Evolutionary conservation across 2,113 vertebrate genomes (phyloP).

Genomic region (Phaethornis superciliosus): DNA sequence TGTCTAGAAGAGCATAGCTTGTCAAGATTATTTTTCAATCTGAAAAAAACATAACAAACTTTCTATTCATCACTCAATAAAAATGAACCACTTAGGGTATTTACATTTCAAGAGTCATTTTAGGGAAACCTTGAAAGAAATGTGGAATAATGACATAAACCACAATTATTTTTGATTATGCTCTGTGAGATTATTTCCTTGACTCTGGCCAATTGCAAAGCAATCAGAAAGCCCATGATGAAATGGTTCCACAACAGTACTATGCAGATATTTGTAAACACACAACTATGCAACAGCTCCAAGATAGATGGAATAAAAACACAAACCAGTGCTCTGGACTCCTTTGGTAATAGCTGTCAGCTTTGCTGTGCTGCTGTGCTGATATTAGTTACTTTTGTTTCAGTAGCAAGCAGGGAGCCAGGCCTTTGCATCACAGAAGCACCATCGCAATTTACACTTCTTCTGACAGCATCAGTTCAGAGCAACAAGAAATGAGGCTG

Average conservation of each 20-base stretch:
- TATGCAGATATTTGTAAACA: background rate
- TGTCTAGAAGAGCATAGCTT: background rate
- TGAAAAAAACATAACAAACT: background rate
- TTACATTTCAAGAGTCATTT: background rate
- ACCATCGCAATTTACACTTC: background rate
- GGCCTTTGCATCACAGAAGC: slow-evolving; percentile 40
- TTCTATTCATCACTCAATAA: background rate
- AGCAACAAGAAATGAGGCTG: slow-evolving; percentile 20
- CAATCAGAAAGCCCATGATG: accelerated
- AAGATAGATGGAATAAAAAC: background rate
- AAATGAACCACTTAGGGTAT: background rate
- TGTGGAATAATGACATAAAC: background rate
- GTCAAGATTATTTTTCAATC: background rate
- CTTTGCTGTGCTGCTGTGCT: background rate
- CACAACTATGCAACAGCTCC: background rate
- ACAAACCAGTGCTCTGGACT: background rate
- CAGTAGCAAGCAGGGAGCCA: background rate
- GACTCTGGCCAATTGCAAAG: background rate
- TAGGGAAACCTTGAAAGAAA: background rate
- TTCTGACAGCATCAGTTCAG: slow-evolving; percentile 13
- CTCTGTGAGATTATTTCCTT: background rate
- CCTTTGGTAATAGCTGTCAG: slow-evolving; percentile 5
- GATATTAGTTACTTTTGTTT: background rate
- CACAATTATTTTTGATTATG: background rate
- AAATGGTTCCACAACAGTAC: background rate